Percentiles rank a stretch among this genome's conserved stretches.
These are phyloP conservation scores for Ophiodon elongatus DNA, from an alignment of 2,113 vertebrate genomes.

Conservation along the genomic window DNA sequence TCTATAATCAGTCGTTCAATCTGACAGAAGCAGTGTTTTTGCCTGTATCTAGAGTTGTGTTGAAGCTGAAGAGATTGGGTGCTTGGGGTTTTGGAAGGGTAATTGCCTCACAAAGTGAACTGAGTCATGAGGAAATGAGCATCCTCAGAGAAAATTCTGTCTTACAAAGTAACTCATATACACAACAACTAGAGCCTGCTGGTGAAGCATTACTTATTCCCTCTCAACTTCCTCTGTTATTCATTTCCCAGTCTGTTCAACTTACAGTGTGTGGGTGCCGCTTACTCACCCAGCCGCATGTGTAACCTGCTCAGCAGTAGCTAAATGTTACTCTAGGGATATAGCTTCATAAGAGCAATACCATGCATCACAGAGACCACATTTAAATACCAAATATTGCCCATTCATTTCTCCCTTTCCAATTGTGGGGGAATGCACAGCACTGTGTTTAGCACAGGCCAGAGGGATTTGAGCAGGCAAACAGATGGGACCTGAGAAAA, in stretches of 20 bases:
- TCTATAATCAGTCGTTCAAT: conserved; percentile 81
- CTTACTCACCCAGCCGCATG: conserved; percentile 73
- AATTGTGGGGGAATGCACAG: conserved; percentile 68
- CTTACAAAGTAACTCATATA: conserved; percentile 76
- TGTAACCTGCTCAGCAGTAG: conserved; percentile 80
- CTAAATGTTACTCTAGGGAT: conserved; percentile 84
- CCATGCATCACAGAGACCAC: conserved; percentile 83
- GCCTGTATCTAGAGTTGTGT: conserved; percentile 60
- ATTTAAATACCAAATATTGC: conserved; percentile 86
- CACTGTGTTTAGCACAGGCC: conserved; percentile 82
- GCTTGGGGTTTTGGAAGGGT: conserved; percentile 72
- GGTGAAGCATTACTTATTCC: conserved; percentile 79
- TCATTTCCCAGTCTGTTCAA: conserved; percentile 79
- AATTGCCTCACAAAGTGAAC: conserved; percentile 78
- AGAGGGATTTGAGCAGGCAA: conserved; percentile 84
- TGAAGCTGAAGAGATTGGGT: conserved; percentile 69
- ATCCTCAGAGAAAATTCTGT: conserved; percentile 73
- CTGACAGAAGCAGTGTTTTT: conserved; percentile 73
- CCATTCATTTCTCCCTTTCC: conserved; percentile 81
- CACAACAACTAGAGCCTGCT: conserved; percentile 73
- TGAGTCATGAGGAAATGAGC: conserved; percentile 76
- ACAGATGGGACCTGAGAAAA: conserved; percentile 84
- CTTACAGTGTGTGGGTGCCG: conserved; percentile 80
- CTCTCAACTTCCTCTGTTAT: conserved; percentile 76
- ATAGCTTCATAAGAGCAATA: conserved; percentile 81